Conservation (phyloP, 2,113 vertebrate species). For the Mastomys coucha region DNA sequence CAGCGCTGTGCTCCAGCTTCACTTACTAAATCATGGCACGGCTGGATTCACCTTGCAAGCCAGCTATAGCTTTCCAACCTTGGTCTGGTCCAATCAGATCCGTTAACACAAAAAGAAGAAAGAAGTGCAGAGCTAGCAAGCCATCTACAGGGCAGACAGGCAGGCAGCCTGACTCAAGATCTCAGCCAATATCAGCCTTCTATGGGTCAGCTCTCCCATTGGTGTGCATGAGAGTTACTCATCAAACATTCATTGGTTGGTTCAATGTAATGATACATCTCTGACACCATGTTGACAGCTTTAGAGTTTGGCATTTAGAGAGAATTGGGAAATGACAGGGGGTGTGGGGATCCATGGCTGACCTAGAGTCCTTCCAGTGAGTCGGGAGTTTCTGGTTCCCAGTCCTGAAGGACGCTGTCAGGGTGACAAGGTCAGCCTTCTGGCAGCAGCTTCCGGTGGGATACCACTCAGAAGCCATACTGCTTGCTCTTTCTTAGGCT, state of each 20-base stretch:
- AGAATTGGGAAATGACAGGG: constrained; percentile 8
- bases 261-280: constrained; percentile 28
- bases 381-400: not conserved
- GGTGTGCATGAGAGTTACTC: not conserved
- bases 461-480: not conserved
- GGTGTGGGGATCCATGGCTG: not conserved
- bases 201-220: not conserved
- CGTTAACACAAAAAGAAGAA: not conserved
- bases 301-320: constrained; percentile 42
- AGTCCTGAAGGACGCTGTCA: not conserved
- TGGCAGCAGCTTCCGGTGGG: not conserved
- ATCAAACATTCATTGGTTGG: constrained; percentile 53
- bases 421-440: not conserved
- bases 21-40: not conserved
- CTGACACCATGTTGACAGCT: constrained; percentile 45
- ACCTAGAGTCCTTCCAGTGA: not conserved
- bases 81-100: not conserved
- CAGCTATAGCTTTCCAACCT: not conserved
- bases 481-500: constrained; percentile 39
- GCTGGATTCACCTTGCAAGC: not conserved
- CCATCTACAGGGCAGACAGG: not conserved
- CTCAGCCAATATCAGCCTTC: not conserved
- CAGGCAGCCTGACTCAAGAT: not conserved
- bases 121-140: not conserved
- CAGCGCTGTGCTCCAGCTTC: not conserved